Evolutionary conservation across 2,113 vertebrate genomes (phyloP).

Genomic region (Zosterops borbonicus): DNA sequence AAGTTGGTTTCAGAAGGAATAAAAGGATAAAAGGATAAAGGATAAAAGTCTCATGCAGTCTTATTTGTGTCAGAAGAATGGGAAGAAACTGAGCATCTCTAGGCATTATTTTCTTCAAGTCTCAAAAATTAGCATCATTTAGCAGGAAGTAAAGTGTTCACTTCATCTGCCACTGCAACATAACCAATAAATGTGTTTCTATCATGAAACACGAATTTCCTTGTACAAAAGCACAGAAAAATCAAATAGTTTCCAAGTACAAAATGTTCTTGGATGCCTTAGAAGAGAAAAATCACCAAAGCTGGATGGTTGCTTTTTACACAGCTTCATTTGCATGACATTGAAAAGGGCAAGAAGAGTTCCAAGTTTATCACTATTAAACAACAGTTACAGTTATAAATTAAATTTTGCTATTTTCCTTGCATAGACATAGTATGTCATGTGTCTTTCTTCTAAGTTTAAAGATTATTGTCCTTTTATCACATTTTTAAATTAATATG

Average conservation of each 20-base stretch:
- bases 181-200: neutral
- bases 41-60: neutral
- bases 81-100: neutral
- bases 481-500: neutral
- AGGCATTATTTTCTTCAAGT: neutral
- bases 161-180: neutral
- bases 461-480: neutral
- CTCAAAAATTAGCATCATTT: accelerated
- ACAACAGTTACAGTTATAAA: neutral
- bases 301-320: neutral
- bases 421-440: neutral
- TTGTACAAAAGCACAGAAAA: neutral
- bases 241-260: neutral
- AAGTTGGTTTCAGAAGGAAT: neutral
- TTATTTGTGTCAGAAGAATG: neutral
- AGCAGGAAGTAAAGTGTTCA: neutral
- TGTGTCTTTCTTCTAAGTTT: neutral
- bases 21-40: neutral
- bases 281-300: neutral
- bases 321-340: neutral
- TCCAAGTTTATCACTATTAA: neutral
- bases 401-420: neutral
- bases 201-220: neutral
- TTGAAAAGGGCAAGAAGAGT: neutral
- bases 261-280: neutral